Conservation (phyloP, 2,888 invertebrate species). For the Rhingia rostrata region DNA sequence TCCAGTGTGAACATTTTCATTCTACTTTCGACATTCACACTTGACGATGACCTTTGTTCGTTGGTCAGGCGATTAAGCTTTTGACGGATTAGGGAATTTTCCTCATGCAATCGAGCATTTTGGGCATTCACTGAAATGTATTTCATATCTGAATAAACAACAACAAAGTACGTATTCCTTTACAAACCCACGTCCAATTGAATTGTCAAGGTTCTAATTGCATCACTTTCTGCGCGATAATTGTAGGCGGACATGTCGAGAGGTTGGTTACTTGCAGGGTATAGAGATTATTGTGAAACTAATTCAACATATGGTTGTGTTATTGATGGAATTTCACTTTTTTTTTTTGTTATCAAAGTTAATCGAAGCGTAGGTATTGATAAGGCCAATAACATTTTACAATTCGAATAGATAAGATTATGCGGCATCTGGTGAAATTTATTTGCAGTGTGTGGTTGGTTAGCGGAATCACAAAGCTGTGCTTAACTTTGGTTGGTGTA, state of each 20-base stretch:
- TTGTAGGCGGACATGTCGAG: constrained; percentile 20
- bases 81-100: constrained; percentile 78
- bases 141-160: neutral
- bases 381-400: no score
- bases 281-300: neutral
- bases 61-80: constrained; percentile 76
- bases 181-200: constrained; percentile 62
- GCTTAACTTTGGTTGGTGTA: no score
- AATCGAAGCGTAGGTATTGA: no score
- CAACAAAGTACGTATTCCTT: neutral
- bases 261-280: neutral
- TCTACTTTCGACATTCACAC: constrained; percentile 78
- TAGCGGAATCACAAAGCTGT: no score
- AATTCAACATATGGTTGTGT: neutral
- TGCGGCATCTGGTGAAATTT: no score
- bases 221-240: constrained; percentile 46
- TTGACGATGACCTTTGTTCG: constrained; percentile 76
- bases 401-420: no score
- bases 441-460: no score
- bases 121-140: constrained; percentile 77
- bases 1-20: constrained; percentile 78
- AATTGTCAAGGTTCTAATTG: constrained; percentile 39
- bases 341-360: no score
- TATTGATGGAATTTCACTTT: constrained; percentile 6
- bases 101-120: constrained; percentile 78